Evolutionary conservation across 2,113 vertebrate genomes (phyloP).

Genomic region (Takifugu bimaculatus): DNA sequence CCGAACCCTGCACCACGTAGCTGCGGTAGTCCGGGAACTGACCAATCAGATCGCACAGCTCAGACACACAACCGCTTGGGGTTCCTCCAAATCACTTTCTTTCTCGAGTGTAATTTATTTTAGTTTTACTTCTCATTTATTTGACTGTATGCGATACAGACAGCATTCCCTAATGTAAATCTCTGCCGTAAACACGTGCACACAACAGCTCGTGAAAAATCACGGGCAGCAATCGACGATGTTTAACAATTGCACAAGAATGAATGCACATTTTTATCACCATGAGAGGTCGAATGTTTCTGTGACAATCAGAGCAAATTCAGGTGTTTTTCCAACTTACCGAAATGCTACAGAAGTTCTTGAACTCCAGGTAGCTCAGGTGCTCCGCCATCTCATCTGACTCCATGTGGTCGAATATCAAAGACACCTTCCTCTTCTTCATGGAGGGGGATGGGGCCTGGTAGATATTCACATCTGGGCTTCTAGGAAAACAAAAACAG

Average conservation of each 20-base stretch:
- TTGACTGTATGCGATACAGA: too few species aligned
- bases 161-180: too few species aligned
- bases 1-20: conserved; percentile 83
- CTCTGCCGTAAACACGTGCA: too few species aligned
- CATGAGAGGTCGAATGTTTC: background rate
- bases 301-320: background rate
- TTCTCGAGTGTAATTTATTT: too few species aligned
- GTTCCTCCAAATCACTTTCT: background rate
- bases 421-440: conserved; percentile 90
- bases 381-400: conserved; percentile 83
- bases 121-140: too few species aligned
- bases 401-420: conserved; percentile 91
- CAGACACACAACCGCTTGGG: background rate
- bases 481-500: conserved; percentile 50
- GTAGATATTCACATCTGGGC: conserved; percentile 56
- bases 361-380: conserved; percentile 88
- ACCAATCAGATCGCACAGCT: conserved; percentile 27
- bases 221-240: too few species aligned
- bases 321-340: conserved; percentile 61
- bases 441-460: conserved; percentile 78
- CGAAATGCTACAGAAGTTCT: conserved; percentile 84
- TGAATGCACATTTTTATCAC: background rate
- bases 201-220: too few species aligned
- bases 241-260: too few species aligned
- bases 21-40: conserved; percentile 86